Evolutionary conservation across 2,888 invertebrate genomes (phyloP).

Genomic region (Drosophila pegasa): DNA sequence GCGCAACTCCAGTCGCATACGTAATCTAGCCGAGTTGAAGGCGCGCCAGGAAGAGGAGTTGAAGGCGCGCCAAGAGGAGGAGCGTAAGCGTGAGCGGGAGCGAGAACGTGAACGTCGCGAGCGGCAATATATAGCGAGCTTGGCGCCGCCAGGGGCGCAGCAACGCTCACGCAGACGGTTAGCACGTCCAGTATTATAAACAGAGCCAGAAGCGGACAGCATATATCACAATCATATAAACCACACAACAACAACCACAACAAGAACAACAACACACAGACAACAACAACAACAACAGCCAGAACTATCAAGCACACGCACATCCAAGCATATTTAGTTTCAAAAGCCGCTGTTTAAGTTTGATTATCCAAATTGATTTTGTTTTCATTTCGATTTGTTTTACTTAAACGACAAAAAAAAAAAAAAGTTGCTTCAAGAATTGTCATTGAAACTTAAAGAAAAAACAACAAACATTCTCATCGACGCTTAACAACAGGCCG

Average conservation of each 20-base stretch:
- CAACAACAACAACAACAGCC: slow-evolving; percentile 9
- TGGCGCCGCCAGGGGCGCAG: slow-evolving; percentile 79
- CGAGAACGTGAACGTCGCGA: slow-evolving; percentile 58
- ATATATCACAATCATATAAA: slow-evolving; percentile 50
- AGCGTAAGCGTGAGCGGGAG: slow-evolving; percentile 80
- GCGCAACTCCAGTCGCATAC: slow-evolving; percentile 84
- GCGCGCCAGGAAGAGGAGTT: slow-evolving; percentile 85
- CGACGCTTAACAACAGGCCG: slow-evolving; percentile 43
- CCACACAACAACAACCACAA: slow-evolving; percentile 21
- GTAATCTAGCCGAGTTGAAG: slow-evolving; percentile 83
- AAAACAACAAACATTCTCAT: slow-evolving; percentile 40
- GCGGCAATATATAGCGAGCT: slow-evolving; percentile 62
- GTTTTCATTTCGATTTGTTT: slow-evolving; percentile 53
- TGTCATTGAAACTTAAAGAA: slow-evolving; percentile 29
- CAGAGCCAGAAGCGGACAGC: slow-evolving; percentile 33
- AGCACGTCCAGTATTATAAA: slow-evolving; percentile 76
- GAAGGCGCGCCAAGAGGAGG: slow-evolving; percentile 85
- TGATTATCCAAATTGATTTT: slow-evolving; percentile 59
- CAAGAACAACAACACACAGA: slow-evolving; percentile 26
- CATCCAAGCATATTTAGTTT: slow-evolving; percentile 46
- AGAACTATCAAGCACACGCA: slow-evolving; percentile 38
- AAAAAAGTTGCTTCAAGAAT: slow-evolving; percentile 56
- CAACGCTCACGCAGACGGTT: slow-evolving; percentile 87
- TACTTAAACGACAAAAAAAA: slow-evolving; percentile 39
- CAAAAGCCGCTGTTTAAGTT: slow-evolving; percentile 49